Conservation (phyloP, 2,113 vertebrate species). For the Atrichornis clamosus region DNA sequence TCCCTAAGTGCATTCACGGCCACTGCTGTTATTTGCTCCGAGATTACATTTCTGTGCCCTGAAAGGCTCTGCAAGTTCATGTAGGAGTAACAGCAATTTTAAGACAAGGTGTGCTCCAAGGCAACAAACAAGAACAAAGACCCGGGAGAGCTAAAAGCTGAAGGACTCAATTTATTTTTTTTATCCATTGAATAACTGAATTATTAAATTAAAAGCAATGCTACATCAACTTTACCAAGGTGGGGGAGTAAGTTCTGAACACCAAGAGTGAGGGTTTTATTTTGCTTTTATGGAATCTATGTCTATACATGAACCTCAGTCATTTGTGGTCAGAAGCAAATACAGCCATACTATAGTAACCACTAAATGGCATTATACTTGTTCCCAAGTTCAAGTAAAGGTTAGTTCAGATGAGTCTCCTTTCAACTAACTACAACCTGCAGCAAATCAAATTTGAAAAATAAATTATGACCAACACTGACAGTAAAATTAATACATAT, state of each 20-base stretch:
- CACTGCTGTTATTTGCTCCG: not conserved
- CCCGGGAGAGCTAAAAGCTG: not conserved
- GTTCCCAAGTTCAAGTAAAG: not conserved
- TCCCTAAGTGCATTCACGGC: not conserved
- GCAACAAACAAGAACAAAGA: constrained; percentile 59
- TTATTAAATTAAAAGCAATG: constrained; percentile 51
- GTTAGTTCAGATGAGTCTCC: not conserved
- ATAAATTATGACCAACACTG: not conserved
- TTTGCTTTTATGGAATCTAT: not conserved
- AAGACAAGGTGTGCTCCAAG: constrained; percentile 18
- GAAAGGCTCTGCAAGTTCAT: not conserved
- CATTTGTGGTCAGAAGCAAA: not conserved
- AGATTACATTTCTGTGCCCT: not conserved
- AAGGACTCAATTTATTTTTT: not conserved
- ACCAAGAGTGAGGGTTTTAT: not conserved
- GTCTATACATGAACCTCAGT: not conserved
- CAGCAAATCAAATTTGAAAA: not conserved
- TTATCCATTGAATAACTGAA: not conserved
- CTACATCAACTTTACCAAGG: not conserved
- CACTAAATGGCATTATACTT: not conserved
- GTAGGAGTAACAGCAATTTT: constrained; percentile 1
- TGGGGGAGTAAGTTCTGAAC: not conserved
- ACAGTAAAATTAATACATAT: not conserved
- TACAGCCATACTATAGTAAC: not conserved
- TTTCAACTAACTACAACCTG: not conserved